These are phyloP conservation scores for Rhabdomys pumilio DNA, from an alignment of 2,797 vertebrate genomes.

Conservation along the genomic window DNA sequence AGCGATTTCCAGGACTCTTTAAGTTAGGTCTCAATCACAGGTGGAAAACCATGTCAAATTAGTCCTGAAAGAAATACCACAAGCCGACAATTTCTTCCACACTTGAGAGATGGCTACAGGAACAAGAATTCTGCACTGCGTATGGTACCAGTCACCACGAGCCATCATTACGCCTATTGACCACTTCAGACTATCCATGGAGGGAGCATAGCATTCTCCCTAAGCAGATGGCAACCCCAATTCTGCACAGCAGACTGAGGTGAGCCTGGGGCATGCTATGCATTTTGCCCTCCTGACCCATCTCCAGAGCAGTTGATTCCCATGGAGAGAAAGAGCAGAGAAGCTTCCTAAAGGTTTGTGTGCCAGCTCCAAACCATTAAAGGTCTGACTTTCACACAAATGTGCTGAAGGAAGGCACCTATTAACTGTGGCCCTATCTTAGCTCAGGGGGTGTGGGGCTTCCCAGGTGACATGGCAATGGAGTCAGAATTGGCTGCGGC, in stretches of 20 bases:
- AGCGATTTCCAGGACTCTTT: background rate
- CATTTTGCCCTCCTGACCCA: background rate
- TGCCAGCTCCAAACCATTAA: background rate
- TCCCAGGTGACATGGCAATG: accelerated
- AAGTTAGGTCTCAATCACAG: background rate
- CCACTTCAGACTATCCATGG: background rate
- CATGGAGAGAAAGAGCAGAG: background rate
- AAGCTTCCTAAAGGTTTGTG: background rate
- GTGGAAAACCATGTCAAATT: background rate
- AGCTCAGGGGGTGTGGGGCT: accelerated
- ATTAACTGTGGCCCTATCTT: accelerated
- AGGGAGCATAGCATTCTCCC: background rate
- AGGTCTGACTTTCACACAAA: background rate
- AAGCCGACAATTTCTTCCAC: accelerated
- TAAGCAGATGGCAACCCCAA: accelerated
- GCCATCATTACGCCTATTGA: accelerated
- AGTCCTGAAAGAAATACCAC: accelerated
- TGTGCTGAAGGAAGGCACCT: accelerated
- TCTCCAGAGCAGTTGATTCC: background rate
- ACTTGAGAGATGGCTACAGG: background rate
- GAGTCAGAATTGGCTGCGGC: accelerated
- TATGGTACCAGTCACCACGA: accelerated
- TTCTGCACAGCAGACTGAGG: background rate
- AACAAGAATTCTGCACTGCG: no score
- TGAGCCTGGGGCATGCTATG: background rate